Evolutionary conservation across 2,113 vertebrate genomes (phyloP), one percentile per base, ranked within the genome.

Genomic region (Cynoglossus semilaevis): DNA sequence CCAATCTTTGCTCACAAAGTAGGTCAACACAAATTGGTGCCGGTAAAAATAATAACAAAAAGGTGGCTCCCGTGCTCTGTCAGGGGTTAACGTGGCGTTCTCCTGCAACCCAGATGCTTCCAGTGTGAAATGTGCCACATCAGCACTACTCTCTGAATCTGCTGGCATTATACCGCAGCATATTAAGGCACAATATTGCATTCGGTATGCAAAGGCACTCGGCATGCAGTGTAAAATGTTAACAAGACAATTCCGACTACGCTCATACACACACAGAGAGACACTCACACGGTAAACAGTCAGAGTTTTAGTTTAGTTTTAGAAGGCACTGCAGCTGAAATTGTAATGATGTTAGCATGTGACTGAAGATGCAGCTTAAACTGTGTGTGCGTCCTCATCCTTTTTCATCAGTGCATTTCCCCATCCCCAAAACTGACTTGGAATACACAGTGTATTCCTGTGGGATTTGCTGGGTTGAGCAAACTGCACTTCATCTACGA

Each of bases 31-130:
- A 45, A 84, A 78, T 62, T 50, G 40, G 67, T 56, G 77, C 76
- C 78, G 77, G 79, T 54, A 55, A 82, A 84, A 82, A 84, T 82
- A 78, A 81, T 82, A 86, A 85, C 75, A 82, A 77, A 84, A 85
- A 76, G 80, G 81, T 80, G 72, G 58, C 81, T 68, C 52, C 60
- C 56, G 10, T 12, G 51, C 64, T 77, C 69, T 81, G 69, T 78
- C 60, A 58, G 71, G 70, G 79, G 75, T 79, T 75, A 71, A 45
- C 15, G 57, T 63, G 9, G 29, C 15, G 9, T 63, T 79, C 69
- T 34, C 67, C 47, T 15, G 53, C 36, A n/a, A 63, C 69, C 69
- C 56, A 50, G 63, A 81, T 47, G 62, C 68, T 63, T 63, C 56
- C 70, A 15, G 67, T 15, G 67, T 51, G 7, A 75, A 84, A 84